Percentiles rank a stretch among this genome's conserved stretches.
Evolutionary conservation across 2,113 vertebrate genomes (phyloP).

Genomic region (Halcyon malimbica): DNA sequence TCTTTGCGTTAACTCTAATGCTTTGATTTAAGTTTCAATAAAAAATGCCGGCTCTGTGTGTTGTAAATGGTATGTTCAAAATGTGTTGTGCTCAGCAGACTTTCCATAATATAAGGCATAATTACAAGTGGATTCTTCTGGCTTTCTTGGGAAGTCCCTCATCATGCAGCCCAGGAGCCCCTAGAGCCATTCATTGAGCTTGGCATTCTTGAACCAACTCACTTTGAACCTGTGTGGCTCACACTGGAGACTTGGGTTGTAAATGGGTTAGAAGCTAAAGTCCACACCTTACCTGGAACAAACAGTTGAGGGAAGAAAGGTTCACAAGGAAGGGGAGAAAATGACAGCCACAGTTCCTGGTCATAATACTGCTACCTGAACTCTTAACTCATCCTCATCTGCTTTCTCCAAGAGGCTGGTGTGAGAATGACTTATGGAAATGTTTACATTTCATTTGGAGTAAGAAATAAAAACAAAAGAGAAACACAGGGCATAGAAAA

Average conservation of each 20-base stretch:
- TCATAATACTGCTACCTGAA: background rate
- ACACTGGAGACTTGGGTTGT: background rate
- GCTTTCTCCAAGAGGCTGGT: background rate
- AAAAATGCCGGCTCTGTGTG: background rate
- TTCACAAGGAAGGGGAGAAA: background rate
- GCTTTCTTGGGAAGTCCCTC: background rate
- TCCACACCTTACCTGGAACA: background rate
- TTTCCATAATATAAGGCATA: background rate
- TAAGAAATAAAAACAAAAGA: background rate
- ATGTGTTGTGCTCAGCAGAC: background rate
- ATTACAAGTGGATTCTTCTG: background rate
- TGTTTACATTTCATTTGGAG: background rate
- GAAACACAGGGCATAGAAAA: background rate
- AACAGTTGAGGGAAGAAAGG: background rate
- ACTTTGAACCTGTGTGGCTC: background rate
- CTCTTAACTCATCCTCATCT: background rate
- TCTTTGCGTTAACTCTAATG: background rate
- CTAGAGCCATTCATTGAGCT: background rate
- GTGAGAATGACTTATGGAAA: background rate
- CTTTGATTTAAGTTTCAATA: background rate
- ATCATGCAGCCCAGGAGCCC: background rate
- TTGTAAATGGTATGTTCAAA: background rate
- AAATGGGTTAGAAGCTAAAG: background rate
- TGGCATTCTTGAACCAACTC: accelerated
- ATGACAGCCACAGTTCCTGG: background rate